Base-by-base conservation (phyloP, 1,140 invertebrate genomes). In the Euura lappo region DNA sequence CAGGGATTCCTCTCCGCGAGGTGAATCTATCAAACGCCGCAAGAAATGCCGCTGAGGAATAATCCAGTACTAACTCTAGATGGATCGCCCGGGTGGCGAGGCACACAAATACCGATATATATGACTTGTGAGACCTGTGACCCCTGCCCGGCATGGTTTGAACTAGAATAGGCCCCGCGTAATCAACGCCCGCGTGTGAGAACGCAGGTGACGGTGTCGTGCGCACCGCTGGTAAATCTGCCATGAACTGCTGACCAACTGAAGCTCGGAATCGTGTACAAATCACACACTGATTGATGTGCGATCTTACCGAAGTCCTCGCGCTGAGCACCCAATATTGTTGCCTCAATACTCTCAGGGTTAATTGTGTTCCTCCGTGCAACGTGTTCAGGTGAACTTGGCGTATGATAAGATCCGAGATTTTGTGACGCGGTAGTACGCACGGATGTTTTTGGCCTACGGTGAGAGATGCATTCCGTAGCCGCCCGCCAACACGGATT, bases 181-280 rank as follows among this genome's bases (percentile, higher is more conserved):
- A 88, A 72, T 88, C 87, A 2, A 87, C 69, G 3, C 87, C 88
- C 8, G 70, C 60, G 45, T 79, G 74, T 11, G 71, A 28, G 72
- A 88, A 89, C n/a, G 82, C 74, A 5, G 71, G 68, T 6, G 77
- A 45, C n/a, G 77, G 74, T 45, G 13, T 72, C 1, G 85, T 77
- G 72, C 82, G 44, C 4, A 68, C 65, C 4, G 67, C 13, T n/a
- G n/a, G n/a, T n/a, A n/a, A n/a, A n/a, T n/a, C n/a, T n/a, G n/a
- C n/a, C n/a, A n/a, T n/a, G n/a, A n/a, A n/a, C n/a, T n/a, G n/a
- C n/a, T n/a, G n/a, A n/a, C n/a, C n/a, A n/a, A n/a, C n/a, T n/a
- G n/a, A n/a, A n/a, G n/a, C n/a, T n/a, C n/a, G n/a, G n/a, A n/a
- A n/a, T n/a, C n/a, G n/a, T n/a, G n/a, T n/a, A n/a, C n/a, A n/a